These are phyloP conservation scores for Sturnus vulgaris DNA, from an alignment of 2,113 vertebrate species.

Conservation along the genomic window DNA sequence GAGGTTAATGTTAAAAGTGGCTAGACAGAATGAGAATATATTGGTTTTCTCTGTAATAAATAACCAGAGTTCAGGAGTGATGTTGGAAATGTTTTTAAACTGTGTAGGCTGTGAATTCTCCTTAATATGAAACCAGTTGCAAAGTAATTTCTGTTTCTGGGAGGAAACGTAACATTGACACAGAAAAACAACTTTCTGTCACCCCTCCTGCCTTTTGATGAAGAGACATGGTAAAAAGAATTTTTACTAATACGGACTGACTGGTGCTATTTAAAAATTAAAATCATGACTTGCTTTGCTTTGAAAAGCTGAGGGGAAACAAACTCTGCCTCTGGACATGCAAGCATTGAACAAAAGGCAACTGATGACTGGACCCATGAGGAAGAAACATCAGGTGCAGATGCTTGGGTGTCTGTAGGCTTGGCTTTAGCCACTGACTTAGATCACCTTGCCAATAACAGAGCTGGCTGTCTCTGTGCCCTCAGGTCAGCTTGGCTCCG, in stretches of 20 bases:
- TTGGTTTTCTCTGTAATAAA: background rate
- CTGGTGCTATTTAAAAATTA: background rate
- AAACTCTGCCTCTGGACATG: background rate
- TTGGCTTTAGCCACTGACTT: background rate
- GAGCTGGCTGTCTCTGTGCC: constrained; percentile 14
- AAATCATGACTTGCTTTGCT: background rate
- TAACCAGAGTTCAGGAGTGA: background rate
- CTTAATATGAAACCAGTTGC: background rate
- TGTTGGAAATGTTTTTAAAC: background rate
- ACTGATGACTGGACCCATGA: background rate
- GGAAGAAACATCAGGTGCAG: background rate
- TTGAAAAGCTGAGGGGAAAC: background rate
- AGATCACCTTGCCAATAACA: constrained; percentile 24
- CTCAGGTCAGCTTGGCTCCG: constrained; percentile 52
- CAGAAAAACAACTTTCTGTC: background rate
- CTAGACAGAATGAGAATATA: background rate
- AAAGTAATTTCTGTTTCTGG: background rate
- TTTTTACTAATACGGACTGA: background rate
- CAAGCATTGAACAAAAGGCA: background rate
- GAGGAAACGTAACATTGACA: background rate
- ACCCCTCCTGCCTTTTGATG: background rate
- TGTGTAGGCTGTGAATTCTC: background rate
- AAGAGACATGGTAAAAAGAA: background rate
- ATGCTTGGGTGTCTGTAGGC: background rate
- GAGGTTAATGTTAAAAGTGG: background rate